Evolutionary conservation across 30 jellyfish, hydroid and myxozoan species (phyloP).

Genomic region (Pelagia noctiluca): DNA sequence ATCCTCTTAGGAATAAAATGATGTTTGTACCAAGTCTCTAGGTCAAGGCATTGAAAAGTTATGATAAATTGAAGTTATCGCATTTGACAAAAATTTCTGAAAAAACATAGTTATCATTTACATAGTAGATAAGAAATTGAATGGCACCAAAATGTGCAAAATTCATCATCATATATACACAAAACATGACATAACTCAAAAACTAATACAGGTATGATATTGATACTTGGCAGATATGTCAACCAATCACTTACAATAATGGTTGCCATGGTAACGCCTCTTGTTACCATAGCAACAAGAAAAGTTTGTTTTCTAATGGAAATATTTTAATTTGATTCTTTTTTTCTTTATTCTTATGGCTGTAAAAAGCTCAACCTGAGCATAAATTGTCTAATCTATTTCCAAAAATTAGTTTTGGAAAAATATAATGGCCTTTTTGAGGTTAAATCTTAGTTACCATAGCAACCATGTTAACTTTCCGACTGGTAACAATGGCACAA

Average conservation of each 20-base stretch:
- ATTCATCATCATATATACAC: no score
- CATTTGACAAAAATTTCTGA: neutral
- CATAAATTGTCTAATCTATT: slow-evolving; percentile 8
- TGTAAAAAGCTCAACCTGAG: slow-evolving; percentile 4
- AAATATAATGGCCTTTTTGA: neutral
- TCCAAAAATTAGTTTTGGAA: slow-evolving; percentile 3
- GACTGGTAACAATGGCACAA: neutral
- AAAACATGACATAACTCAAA: no score
- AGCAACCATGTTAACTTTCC: neutral
- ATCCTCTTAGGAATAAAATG: neutral
- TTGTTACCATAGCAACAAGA: slow-evolving; percentile 17
- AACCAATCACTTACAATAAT: slow-evolving; percentile 8
- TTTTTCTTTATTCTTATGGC: slow-evolving; percentile 15
- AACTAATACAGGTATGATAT: no score
- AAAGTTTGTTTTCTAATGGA: neutral
- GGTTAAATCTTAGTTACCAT: slow-evolving; percentile 9
- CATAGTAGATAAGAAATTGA: no score
- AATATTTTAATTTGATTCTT: no score
- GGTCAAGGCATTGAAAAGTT: slow-evolving; percentile 10
- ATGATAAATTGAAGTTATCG: slow-evolving; percentile 13
- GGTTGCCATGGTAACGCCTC: slow-evolving; percentile 20
- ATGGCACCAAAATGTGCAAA: no score
- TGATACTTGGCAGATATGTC: slow-evolving; percentile 16
- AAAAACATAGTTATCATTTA: no score
- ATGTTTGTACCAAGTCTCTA: slow-evolving; percentile 4